phyloP scores from a whole-genome alignment of 2,113 vertebrate genomes.

The Melanotaenia duboulayi region DNA sequence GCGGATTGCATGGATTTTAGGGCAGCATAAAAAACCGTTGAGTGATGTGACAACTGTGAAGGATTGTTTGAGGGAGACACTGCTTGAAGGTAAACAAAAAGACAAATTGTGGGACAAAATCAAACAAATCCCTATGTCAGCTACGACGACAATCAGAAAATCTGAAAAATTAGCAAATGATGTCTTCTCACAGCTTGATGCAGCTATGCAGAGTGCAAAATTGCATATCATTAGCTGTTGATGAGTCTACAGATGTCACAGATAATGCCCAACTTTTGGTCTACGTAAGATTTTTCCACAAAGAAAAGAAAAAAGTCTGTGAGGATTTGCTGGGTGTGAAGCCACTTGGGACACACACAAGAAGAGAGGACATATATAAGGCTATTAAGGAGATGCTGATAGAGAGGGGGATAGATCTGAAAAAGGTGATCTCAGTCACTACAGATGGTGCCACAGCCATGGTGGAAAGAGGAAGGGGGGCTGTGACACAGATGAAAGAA shows the following conservation, averaged over 20 bases:
- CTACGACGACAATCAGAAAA: neutral
- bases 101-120: neutral
- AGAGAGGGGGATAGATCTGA: neutral
- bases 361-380: neutral
- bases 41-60: neutral
- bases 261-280: neutral
- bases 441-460: neutral
- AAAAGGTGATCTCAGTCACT: neutral
- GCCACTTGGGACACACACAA: neutral
- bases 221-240: neutral
- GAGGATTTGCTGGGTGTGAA: neutral
- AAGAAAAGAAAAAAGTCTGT: too few relatives aligned
- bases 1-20: neutral
- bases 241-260: neutral
- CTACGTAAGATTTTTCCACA: neutral
- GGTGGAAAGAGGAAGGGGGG: neutral
- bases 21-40: neutral
- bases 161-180: neutral
- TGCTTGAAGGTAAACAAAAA: neutral
- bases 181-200: neutral
- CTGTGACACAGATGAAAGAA: constrained; percentile 3
- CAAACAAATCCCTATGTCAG: neutral
- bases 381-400: too few relatives aligned
- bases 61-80: neutral
- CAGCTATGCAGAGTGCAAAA: neutral